phyloP scores from a whole-genome alignment of 2,888 invertebrate species.

The Conomelus anceps region DNA sequence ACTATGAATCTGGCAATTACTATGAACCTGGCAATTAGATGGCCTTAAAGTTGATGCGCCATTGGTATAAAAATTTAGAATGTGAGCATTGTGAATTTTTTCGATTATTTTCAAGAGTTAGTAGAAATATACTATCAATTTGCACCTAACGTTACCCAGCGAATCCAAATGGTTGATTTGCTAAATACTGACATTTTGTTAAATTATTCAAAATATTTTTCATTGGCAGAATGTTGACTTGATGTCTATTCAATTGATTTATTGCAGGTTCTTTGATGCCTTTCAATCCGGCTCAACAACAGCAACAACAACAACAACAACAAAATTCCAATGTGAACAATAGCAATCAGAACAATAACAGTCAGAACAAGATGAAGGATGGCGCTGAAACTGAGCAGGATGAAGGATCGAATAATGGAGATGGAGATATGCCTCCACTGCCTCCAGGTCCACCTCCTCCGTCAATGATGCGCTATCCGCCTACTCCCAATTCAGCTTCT shows the following conservation, averaged over 20 bases:
- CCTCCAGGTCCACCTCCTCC: conserved; percentile 33
- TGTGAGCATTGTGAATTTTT: too few species aligned
- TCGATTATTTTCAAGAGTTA: too few species aligned
- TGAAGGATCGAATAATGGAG: background rate
- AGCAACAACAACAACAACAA: background rate
- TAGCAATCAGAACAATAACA: too few species aligned
- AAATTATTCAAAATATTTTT: too few species aligned
- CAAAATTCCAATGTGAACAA: background rate
- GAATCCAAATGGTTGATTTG: too few species aligned
- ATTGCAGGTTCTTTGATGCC: conserved; percentile 9
- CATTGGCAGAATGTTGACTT: background rate
- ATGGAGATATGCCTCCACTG: conserved; percentile 32
- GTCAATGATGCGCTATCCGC: conserved; percentile 33
- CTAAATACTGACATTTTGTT: too few species aligned
- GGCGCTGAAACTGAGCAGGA: background rate
- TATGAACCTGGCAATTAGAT: too few species aligned
- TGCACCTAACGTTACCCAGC: too few species aligned
- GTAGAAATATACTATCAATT: too few species aligned
- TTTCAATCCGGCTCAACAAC: background rate
- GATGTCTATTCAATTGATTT: background rate
- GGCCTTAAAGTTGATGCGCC: too few species aligned
- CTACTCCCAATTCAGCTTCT: conserved; percentile 39
- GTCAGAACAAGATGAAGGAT: background rate
- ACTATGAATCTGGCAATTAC: too few species aligned
- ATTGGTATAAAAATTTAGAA: too few species aligned